A percentile compares a stretch with the other conserved stretches of the same genome.
Evolutionary conservation across 2,888 invertebrate species (phyloP).

Genomic region (Syritta pipiens): DNA sequence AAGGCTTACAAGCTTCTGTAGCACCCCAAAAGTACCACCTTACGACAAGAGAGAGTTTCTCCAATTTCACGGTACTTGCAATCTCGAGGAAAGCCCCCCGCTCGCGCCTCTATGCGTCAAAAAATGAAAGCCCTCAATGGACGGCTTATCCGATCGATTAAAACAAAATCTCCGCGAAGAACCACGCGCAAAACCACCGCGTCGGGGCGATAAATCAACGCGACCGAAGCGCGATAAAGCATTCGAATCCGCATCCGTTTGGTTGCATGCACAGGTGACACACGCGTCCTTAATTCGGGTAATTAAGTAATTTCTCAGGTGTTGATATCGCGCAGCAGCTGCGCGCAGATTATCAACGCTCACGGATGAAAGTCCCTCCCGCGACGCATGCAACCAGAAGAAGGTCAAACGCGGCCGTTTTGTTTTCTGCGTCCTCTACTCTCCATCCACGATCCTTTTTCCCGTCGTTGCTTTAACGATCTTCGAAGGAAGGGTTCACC

Average conservation of each 20-base stretch:
- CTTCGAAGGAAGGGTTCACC: slow-evolving; percentile 39
- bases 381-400: slow-evolving; percentile 6
- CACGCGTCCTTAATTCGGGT: slow-evolving; percentile 53
- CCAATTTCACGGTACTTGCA: slow-evolving; percentile 58
- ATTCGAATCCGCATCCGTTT: slow-evolving; percentile 42
- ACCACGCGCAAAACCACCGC: slow-evolving; percentile 50
- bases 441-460: slow-evolving; percentile 11
- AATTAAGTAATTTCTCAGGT: slow-evolving; percentile 68
- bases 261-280: slow-evolving; percentile 48
- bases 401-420: slow-evolving; percentile 36
- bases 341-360: slow-evolving; percentile 47
- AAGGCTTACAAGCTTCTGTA: slow-evolving; percentile 38
- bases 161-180: slow-evolving; percentile 55
- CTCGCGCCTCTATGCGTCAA: slow-evolving; percentile 30
- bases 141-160: slow-evolving; percentile 58
- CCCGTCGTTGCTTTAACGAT: slow-evolving; percentile 10
- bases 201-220: slow-evolving; percentile 63
- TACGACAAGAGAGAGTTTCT: slow-evolving; percentile 45
- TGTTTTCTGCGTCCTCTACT: background rate
- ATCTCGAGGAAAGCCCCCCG: too few species aligned
- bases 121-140: slow-evolving; percentile 34
- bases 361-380: too few species aligned
- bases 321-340: slow-evolving; percentile 55
- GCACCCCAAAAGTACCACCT: too few species aligned
- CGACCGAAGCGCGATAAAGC: slow-evolving; percentile 64